Evolutionary conservation across 2,113 vertebrate genomes (phyloP).

Genomic region (Clinocottus analis): DNA sequence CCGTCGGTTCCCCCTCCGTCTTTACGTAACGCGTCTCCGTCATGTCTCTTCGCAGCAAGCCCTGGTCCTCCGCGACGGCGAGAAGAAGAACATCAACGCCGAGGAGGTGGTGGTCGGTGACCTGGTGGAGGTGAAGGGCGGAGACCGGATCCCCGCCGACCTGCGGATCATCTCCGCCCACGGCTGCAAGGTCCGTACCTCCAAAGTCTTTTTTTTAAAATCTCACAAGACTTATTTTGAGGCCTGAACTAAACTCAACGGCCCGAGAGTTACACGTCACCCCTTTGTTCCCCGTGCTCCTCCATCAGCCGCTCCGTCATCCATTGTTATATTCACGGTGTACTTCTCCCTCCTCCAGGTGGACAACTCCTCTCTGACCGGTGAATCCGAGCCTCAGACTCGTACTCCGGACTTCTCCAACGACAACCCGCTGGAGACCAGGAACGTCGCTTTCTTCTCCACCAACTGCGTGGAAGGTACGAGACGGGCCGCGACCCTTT

Average conservation of each 20-base stretch:
- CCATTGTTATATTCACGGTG: too few species aligned
- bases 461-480: slow-evolving; percentile 98
- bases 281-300: not conserved
- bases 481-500: too few species aligned
- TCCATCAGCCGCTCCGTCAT: too few species aligned
- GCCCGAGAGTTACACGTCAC: slow-evolving; percentile 5
- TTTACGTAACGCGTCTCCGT: slow-evolving; percentile 10
- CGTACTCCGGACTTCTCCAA: slow-evolving; percentile 94
- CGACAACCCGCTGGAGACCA: slow-evolving; percentile 95
- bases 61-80: slow-evolving; percentile 94
- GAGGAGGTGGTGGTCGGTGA: slow-evolving; percentile 94
- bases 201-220: too few species aligned
- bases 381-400: slow-evolving; percentile 95
- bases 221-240: slow-evolving; percentile 31
- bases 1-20: not conserved
- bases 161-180: slow-evolving; percentile 95
- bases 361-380: slow-evolving; percentile 97
- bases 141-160: slow-evolving; percentile 96
- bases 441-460: slow-evolving; percentile 96
- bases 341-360: slow-evolving; percentile 78
- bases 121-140: slow-evolving; percentile 96
- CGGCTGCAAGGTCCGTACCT: slow-evolving; percentile 98
- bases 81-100: slow-evolving; percentile 94
- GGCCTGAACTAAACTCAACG: not conserved
- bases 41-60: slow-evolving; percentile 90